Percentiles rank a stretch among this genome's conserved stretches.
phyloP scores from a whole-genome alignment of 2,888 invertebrate species.

The Pseudococcus viburni region DNA sequence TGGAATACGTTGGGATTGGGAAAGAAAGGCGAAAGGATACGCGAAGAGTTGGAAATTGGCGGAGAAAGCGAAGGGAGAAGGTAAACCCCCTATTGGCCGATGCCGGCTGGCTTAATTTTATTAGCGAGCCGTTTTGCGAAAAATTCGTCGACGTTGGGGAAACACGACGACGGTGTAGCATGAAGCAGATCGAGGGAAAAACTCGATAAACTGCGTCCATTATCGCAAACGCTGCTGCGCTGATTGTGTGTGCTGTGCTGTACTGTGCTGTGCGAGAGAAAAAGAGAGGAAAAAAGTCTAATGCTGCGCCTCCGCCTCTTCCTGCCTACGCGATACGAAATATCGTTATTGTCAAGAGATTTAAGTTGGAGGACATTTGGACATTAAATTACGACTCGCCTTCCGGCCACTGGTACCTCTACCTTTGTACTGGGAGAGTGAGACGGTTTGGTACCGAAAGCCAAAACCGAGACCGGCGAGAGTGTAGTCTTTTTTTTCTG shows the following conservation, averaged over 20 bases:
- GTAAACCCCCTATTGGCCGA: not conserved
- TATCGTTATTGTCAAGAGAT: constrained; percentile 64
- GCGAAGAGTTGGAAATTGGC: not conserved
- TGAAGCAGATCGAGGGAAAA: not conserved
- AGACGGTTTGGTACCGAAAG: not conserved
- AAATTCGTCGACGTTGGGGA: not conserved
- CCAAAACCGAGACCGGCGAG: not conserved
- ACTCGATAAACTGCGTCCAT: constrained; percentile 41
- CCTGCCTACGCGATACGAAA: not conserved
- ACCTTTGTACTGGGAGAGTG: no score
- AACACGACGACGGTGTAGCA: not conserved
- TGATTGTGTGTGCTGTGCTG: not conserved
- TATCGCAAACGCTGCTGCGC: not conserved
- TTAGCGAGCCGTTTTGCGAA: constrained; percentile 47
- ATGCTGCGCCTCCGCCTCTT: not conserved
- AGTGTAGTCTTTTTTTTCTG: not conserved
- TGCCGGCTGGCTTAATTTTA: constrained; percentile 37
- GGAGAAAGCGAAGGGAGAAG: not conserved
- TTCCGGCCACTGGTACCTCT: constrained; percentile 48
- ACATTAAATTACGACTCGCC: constrained; percentile 62
- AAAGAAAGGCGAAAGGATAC: not conserved
- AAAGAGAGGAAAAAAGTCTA: not conserved
- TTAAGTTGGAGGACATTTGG: constrained; percentile 60
- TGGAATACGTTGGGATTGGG: not conserved
- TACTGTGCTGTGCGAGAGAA: not conserved